Conservation (phyloP, 2,113 vertebrate genomes). For the Cnemophilus loriae region DNA sequence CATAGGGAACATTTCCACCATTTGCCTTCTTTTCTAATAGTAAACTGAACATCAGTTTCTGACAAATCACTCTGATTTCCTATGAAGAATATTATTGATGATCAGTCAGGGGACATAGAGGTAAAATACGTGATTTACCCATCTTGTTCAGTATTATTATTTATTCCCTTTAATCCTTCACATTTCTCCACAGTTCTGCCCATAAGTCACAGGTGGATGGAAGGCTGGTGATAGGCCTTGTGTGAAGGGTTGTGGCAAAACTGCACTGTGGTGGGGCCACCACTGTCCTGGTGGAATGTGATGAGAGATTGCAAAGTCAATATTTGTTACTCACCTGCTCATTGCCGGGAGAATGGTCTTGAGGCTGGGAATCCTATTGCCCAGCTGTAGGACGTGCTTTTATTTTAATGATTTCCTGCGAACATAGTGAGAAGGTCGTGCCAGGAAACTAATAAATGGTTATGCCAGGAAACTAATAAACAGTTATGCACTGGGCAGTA, state of each 20-base stretch:
- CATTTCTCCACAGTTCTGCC: not conserved
- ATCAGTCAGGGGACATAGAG: not conserved
- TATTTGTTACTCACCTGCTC: not conserved
- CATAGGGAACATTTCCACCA: not conserved
- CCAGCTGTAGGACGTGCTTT: not conserved
- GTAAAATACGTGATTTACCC: not conserved
- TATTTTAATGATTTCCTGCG: not conserved
- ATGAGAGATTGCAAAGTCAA: not conserved
- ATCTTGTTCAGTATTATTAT: not conserved
- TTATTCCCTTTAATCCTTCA: not conserved
- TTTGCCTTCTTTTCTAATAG: not conserved
- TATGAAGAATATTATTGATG: not conserved
- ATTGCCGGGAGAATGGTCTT: not conserved
- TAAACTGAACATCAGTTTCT: not conserved
- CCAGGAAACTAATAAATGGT: not conserved
- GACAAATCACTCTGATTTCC: not conserved
- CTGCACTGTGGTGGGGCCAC: accelerated
- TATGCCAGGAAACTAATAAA: not conserved
- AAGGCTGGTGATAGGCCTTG: not conserved
- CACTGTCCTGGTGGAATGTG: not conserved
- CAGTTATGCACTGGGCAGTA: not conserved
- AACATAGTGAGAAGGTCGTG: not conserved
- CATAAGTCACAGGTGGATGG: not conserved
- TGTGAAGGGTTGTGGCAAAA: not conserved
- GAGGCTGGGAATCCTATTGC: not conserved